Percentiles rank a stretch among this genome's conserved stretches.
These are phyloP conservation scores for Schlechtendalia chinensis DNA, from an alignment of 1,140 invertebrate genomes.

Conservation along the genomic window DNA sequence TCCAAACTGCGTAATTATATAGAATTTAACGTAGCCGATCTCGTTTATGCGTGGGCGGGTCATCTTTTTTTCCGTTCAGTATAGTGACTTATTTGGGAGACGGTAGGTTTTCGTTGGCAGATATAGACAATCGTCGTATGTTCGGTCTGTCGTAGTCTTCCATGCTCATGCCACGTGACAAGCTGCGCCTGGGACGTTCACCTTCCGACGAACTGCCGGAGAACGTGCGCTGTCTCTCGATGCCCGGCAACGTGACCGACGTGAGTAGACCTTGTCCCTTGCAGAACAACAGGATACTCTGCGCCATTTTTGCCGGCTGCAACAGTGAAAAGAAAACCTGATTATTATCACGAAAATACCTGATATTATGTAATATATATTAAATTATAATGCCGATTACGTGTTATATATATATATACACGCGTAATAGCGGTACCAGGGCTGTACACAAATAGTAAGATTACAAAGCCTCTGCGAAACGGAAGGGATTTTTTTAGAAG, in stretches of 20 bases:
- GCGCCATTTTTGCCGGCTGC: conserved; percentile 76
- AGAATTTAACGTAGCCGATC: background rate
- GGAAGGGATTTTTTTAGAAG: too few species aligned
- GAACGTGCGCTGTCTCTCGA: conserved; percentile 64
- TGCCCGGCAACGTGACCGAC: conserved; percentile 69
- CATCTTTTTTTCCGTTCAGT: background rate
- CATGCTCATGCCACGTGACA: conserved; percentile 73
- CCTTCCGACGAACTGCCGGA: conserved; percentile 61
- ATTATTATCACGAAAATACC: too few species aligned
- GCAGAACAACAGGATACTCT: conserved; percentile 76
- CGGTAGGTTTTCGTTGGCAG: conserved; percentile 53
- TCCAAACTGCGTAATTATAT: conserved; percentile 12
- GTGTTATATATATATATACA: too few species aligned
- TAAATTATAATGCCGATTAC: too few species aligned
- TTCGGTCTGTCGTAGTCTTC: conserved; percentile 80
- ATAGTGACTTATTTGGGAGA: conserved; percentile 29
- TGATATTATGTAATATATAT: too few species aligned
- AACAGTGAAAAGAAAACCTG: too few species aligned
- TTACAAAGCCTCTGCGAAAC: too few species aligned
- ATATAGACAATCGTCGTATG: conserved; percentile 71
- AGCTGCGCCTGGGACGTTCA: conserved; percentile 57
- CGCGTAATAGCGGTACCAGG: too few species aligned
- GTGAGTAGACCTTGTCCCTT: conserved; percentile 77
- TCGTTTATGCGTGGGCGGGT: conserved; percentile 23
- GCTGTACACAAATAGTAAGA: too few species aligned